These are phyloP conservation scores for Melipona bicolor DNA, from an alignment of 2,888 invertebrate species.

Conservation along the genomic window DNA sequence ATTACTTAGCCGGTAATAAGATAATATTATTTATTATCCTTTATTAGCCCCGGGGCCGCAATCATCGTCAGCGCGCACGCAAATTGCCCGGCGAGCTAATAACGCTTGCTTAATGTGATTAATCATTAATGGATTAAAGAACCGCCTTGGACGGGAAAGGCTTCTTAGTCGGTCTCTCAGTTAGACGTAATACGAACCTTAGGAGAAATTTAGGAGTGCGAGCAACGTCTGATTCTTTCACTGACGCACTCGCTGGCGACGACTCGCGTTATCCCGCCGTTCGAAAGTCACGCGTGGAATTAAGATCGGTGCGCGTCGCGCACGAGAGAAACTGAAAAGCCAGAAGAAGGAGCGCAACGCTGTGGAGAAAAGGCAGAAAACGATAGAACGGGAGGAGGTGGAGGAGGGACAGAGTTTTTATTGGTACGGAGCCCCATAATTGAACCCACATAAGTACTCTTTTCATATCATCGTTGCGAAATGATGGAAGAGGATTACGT, in stretches of 20 bases:
- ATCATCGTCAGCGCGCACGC: constrained; percentile 14
- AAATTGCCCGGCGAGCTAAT: constrained; percentile 63
- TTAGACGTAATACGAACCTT: no score
- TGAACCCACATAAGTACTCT: constrained; percentile 79
- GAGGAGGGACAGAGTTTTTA: constrained; percentile 57
- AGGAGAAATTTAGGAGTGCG: no score
- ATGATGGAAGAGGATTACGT: constrained; percentile 81
- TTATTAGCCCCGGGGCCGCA: constrained; percentile 16
- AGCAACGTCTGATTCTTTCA: no score
- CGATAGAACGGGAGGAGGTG: neutral
- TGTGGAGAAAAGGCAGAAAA: neutral
- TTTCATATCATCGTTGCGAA: constrained; percentile 79
- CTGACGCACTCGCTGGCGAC: no score
- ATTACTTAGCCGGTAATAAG: constrained; percentile 45
- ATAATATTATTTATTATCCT: constrained; percentile 32
- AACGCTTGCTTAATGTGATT: constrained; percentile 39
- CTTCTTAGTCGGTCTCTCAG: neutral
- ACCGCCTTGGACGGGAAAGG: neutral
- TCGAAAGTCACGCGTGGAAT: constrained; percentile 21
- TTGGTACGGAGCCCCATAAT: constrained; percentile 67
- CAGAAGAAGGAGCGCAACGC: neutral
- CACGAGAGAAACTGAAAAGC: constrained; percentile 4
- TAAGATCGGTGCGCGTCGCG: constrained; percentile 24
- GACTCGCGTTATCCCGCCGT: neutral
- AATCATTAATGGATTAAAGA: constrained; percentile 27